Evolutionary conservation across 2,797 vertebrate genomes (phyloP), one percentile per base, ranked within the genome.

Genomic region (Acipenser ruthenus): DNA sequence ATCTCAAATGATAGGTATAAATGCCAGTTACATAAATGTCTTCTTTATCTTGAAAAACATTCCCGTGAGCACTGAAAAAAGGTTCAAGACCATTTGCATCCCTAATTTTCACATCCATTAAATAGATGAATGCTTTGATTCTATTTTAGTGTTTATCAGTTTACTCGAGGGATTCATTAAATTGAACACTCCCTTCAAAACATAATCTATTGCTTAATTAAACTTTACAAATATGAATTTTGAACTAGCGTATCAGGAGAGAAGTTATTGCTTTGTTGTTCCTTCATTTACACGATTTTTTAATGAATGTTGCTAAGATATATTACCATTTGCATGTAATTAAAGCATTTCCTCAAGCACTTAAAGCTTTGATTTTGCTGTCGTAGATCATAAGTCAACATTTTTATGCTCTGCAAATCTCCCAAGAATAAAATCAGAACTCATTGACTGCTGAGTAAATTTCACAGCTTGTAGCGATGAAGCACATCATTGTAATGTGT

Each of bases 151-250:
- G 93, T 94, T 94, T 93, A 92, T 94, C 91, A 89, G 88, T 85
- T 66, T 83, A 92, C 95, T 92, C 93, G 65, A 74, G 95, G 91
- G 94, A 96, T 93, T 94, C 92, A 95, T 93, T 96, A 95, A 89
- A 92, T 90, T 92, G 90, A 93, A 89, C 87, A 86, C 86, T 94
- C 88, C 93, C 91, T 95, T 97, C 94, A 95, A 93, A 95, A 92
- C 84, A 92, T 94, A 95, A 97, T 97, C 92, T 96, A 96, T 94
- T 91, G 93, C 92, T 97, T 96, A 95, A 97, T 98, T 98, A 98
- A 95, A 93, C 88, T 93, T 91, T 88, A 86, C 88, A 93, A 93
- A 95, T 93, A 94, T 91, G 93, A 96, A 93, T 95, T 93, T 86
- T 93, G 88, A 95, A 92, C 88, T 83, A 87, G 87, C 85, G 90